A percentile compares a stretch with the other conserved stretches of the same genome.
phyloP scores from a whole-genome alignment of 2,113 vertebrate species.

The Tichodroma muraria region DNA sequence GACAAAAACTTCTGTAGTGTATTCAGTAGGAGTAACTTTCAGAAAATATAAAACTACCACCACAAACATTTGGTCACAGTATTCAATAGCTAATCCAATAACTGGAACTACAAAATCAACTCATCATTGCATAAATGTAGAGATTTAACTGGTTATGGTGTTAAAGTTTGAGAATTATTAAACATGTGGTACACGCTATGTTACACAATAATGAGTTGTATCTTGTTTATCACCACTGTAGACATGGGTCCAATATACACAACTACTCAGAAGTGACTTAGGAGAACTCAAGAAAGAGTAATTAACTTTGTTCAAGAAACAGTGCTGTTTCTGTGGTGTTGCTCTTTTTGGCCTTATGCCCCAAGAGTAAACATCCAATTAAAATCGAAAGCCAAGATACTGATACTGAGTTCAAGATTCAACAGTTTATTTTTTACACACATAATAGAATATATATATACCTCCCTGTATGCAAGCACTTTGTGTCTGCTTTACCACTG shows the following conservation, averaged over 20 bases:
- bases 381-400: constrained; percentile 42
- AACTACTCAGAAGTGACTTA: constrained; percentile 39
- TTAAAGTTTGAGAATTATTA: neutral
- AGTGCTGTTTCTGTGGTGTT: neutral
- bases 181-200: neutral
- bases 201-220: neutral
- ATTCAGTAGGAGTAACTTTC: neutral
- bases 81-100: neutral
- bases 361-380: constrained; percentile 57
- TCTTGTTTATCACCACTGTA: neutral
- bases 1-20: neutral
- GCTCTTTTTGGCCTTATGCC: constrained; percentile 40
- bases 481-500: neutral
- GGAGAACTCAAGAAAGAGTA: constrained; percentile 35
- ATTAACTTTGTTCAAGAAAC: constrained; percentile 51
- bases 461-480: neutral
- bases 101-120: neutral
- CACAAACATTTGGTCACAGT: neutral
- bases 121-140: neutral
- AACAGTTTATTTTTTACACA: neutral
- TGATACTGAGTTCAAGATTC: constrained; percentile 7
- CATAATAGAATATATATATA: neutral
- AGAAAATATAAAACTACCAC: neutral
- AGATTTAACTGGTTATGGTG: neutral
- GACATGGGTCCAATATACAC: constrained; percentile 36